Conservation (phyloP, 2,113 vertebrate genomes). For the Elanus axillaris region DNA sequence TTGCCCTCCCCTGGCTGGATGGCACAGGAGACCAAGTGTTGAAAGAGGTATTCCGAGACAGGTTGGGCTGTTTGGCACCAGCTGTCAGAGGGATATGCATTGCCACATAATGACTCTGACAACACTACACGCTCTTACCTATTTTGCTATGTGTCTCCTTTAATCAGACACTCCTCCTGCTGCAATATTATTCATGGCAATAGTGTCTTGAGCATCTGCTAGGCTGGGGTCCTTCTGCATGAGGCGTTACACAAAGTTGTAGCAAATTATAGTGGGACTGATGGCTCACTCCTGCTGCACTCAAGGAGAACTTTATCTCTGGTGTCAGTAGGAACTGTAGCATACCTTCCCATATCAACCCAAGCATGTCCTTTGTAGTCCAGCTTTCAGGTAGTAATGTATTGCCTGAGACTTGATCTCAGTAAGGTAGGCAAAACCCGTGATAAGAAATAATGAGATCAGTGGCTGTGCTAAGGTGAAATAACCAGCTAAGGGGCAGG, state of each 20-base stretch:
- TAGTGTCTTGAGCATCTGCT: background rate
- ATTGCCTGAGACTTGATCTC: background rate
- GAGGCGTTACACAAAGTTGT: background rate
- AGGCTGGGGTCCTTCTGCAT: background rate
- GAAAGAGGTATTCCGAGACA: background rate
- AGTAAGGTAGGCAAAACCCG: background rate
- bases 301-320: background rate
- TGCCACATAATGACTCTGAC: background rate
- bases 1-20: background rate
- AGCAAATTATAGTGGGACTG: background rate
- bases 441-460: background rate
- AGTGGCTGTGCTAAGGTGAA: background rate
- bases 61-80: background rate
- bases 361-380: background rate
- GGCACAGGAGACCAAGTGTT: accelerated
- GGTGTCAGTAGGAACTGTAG: background rate
- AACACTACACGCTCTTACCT: background rate
- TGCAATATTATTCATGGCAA: background rate
- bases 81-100: background rate
- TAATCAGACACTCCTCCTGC: background rate
- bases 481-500: background rate
- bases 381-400: background rate
- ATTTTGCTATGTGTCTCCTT: background rate
- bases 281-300: background rate
- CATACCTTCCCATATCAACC: background rate